Base-by-base conservation (phyloP, 2,888 invertebrate genomes). In the Nephrocerus scutellatus region DNA sequence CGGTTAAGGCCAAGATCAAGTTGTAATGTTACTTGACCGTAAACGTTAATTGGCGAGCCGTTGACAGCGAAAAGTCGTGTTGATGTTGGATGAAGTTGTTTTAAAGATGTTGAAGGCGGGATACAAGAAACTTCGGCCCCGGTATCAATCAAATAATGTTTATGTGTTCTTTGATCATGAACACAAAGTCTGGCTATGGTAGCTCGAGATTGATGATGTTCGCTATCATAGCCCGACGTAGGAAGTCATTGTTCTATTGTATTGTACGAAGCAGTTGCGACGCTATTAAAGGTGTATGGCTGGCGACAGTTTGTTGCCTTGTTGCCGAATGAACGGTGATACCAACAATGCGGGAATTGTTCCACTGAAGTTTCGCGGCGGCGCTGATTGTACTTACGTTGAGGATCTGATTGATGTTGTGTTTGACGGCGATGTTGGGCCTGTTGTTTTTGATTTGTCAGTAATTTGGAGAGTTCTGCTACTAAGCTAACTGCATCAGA, bases 1-100 rank as follows among this genome's bases (percentile, higher is more conserved):
- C 47, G 43, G 3, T 48, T 53, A 23, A 54, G 51, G 30, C 50
- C 45, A 1, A 44, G 31, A 13, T 45, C 40, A 26, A 48, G 43
- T 31, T 10, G 6, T 2, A 47, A 14, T 2, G 12, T 12, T 34
- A 35, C 36, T 12, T 25, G 33, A 5, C 49, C 53, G 30, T 45
- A 48, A 14, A 30, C 37, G 20, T 36, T 43, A 14, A 49, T 47
- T 22, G 39, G 33, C 7, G 46, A 36, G 7, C 34, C 37, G 28
- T 51, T 49, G 10, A 43, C 48, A 12, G 48, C 46, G 18, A 33
- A 46, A 8, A 48, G 32, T 8, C 20, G 28, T 12, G 31, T 30
- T 9, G 35, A 28, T 14, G 39, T 24, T n/a, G 25, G 26, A 7
- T 12, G 8, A 5, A n/a, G 28, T 4, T 25, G 14, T 4, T 18